Evolutionary conservation across 2,113 vertebrate species (phyloP), one percentile per base, ranked within the genome.

Genomic region (Tetrax tetrax): DNA sequence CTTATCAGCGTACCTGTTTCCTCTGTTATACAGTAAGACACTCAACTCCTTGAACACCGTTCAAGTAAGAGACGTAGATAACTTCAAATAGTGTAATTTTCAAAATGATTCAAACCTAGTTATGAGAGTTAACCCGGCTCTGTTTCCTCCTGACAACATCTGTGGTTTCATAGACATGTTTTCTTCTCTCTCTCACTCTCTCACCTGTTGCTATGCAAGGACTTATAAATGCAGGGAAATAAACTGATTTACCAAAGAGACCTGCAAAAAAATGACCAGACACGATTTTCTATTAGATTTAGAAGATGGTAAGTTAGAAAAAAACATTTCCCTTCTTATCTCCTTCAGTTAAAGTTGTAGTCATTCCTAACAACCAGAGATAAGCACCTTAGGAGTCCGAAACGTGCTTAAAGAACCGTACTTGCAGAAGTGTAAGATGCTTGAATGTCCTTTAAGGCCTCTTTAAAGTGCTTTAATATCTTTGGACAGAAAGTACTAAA

Each of bases 131-230:
- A 90, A 74, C 56, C 29, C 5, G 1, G 64, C 38, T 81, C 84
- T 71, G 1, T 51, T 92, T 96, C 72, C 88, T 94, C 50, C 72
- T 81, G 95, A 94, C 70, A 91, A 57, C 12, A 78, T 71, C 72
- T 93, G 68, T 78, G 72, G 83, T 78, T 96, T 96, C 61, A 64
- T 6, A 83, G 82, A 25, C 3, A 0, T n/a, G 53, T 29, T 48
- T 89, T 85, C 53, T 68, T 53, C 5, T 66, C 60, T 6, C 25
- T 83, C 31, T 89, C 0, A 0, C 23, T 94, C 0, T 0, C 23
- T 94, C 72, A 90, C 66, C 70, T 88, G 28, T 63, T 88, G 87
- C 66, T 74, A 87, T 51, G 63, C 70, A 77, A 85, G 47, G 63
- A 47, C 33, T 64, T 81, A 48, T 0, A 87, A 69, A 91, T 60